These are phyloP conservation scores for Delphinus delphis DNA, from an alignment of 2,113 vertebrate genomes.

Conservation along the genomic window DNA sequence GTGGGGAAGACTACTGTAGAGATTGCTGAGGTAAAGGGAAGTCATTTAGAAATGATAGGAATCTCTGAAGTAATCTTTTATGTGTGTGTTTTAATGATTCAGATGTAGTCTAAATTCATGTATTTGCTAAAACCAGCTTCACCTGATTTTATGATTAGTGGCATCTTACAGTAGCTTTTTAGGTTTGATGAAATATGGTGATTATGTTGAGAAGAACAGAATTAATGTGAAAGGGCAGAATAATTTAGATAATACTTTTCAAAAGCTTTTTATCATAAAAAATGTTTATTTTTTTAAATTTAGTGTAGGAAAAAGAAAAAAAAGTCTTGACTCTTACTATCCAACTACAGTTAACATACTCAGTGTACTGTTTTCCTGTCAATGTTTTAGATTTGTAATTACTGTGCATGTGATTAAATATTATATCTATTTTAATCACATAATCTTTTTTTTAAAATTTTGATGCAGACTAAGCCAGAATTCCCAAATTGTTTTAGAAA, in stretches of 20 bases:
- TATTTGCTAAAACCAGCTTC: neutral
- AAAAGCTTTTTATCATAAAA: conserved; percentile 21
- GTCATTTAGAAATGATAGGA: neutral
- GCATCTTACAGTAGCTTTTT: neutral
- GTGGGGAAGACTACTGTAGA: neutral
- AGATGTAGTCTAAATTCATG: neutral
- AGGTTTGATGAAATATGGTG: neutral
- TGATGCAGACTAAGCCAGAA: neutral
- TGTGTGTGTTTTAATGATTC: neutral
- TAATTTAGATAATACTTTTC: neutral
- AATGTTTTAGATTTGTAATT: neutral
- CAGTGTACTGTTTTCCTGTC: neutral
- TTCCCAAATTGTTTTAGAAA: neutral
- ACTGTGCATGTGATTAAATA: neutral
- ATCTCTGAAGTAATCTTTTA: neutral
- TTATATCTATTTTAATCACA: conserved; percentile 14
- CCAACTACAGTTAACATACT: neutral
- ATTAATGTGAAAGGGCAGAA: neutral
- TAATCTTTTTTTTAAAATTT: neutral
- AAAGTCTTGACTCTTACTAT: neutral
- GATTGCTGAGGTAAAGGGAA: neutral
- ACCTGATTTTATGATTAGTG: neutral
- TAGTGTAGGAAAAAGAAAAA: neutral
- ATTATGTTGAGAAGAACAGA: neutral
- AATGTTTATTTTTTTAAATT: neutral